These are phyloP conservation scores for Ibycter americanus DNA, from an alignment of 2,797 vertebrate species.

Conservation along the genomic window DNA sequence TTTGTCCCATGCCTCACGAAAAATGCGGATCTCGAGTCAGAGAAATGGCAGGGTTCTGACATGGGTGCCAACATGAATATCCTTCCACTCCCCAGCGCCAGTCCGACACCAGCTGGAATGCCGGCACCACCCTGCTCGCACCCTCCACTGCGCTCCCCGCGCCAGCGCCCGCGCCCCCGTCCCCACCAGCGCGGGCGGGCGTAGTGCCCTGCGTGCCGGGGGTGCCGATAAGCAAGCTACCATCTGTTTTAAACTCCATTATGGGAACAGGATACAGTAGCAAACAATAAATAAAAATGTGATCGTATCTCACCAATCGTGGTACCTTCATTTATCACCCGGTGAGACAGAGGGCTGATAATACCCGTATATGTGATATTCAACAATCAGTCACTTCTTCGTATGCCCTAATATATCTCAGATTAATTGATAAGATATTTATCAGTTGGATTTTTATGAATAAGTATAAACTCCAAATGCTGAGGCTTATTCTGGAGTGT, in stretches of 20 bases:
- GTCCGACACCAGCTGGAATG: background rate
- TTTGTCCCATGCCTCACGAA: background rate
- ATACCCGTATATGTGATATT: accelerated
- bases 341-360: background rate
- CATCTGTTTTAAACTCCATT: background rate
- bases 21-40: background rate
- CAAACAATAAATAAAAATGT: background rate
- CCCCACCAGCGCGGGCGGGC: background rate
- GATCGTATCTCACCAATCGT: background rate
- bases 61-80: background rate
- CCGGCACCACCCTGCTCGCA: background rate
- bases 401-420: background rate
- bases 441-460: background rate
- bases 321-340: background rate
- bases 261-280: background rate
- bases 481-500: background rate
- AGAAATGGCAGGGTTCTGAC: no score
- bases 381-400: background rate
- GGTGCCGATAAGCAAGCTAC: background rate
- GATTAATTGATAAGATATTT: background rate
- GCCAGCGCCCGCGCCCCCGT: background rate
- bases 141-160: background rate
- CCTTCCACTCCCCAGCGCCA: no score
- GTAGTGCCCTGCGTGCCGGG: background rate
- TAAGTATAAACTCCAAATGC: background rate